These are phyloP conservation scores for Microcaecilia unicolor DNA, from an alignment of 2,797 vertebrate species.

Conservation along the genomic window DNA sequence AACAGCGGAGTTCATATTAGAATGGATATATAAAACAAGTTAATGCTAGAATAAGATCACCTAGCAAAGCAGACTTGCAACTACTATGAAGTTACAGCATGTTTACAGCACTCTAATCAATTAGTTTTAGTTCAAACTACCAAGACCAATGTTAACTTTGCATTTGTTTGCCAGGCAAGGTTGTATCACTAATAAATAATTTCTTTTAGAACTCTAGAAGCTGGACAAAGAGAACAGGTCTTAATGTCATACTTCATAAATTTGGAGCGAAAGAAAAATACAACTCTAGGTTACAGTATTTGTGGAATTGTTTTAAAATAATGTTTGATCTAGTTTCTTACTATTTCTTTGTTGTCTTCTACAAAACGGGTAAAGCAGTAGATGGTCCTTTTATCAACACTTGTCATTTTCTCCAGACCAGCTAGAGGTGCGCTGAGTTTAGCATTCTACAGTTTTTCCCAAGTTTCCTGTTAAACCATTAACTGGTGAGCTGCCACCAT, in stretches of 20 bases:
- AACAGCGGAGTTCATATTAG: conserved; percentile 90
- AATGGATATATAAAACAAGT: conserved; percentile 99
- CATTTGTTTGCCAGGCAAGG: conserved; percentile 94
- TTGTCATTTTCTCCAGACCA: conserved; percentile 95
- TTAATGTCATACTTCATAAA: conserved; percentile 74
- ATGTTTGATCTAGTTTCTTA: conserved; percentile 72
- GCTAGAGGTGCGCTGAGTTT: conserved; percentile 89
- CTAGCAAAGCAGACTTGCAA: conserved; percentile 82
- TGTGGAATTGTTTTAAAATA: conserved; percentile 30
- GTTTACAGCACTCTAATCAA: conserved; percentile 87
- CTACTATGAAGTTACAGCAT: conserved; percentile 93
- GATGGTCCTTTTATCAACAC: conserved; percentile 84
- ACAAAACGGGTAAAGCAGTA: conserved; percentile 92
- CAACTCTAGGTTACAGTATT: conserved; percentile 39
- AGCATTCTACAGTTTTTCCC: conserved; percentile 86
- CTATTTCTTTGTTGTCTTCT: conserved; percentile 97
- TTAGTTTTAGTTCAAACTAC: conserved; percentile 79
- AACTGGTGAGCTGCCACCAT: conserved; percentile 88
- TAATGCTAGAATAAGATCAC: conserved; percentile 94
- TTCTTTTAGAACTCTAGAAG: conserved; percentile 96
- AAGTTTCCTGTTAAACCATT: conserved; percentile 89
- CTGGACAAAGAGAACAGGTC: conserved; percentile 91
- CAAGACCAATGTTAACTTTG: conserved; percentile 89
- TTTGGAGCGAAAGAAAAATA: conserved; percentile 57
- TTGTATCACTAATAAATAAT: conserved; percentile 99